These are phyloP conservation scores for Platysteira castanea DNA, from an alignment of 2,113 vertebrate genomes.

Conservation along the genomic window DNA sequence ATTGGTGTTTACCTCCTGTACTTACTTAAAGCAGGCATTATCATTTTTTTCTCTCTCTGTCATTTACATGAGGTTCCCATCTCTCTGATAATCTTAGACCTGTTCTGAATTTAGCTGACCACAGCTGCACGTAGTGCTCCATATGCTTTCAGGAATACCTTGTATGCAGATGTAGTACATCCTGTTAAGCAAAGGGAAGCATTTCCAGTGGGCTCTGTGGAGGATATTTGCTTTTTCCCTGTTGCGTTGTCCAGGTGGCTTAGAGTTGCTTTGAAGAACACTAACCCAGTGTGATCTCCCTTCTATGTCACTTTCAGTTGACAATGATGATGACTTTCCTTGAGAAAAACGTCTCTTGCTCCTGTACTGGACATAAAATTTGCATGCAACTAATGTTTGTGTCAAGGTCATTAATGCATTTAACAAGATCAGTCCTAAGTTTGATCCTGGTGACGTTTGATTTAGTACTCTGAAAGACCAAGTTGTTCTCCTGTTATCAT, in stretches of 20 bases:
- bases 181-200: not conserved
- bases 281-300: not conserved
- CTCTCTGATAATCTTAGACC: not conserved
- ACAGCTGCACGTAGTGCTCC: not conserved
- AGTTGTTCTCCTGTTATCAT: not conserved
- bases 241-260: not conserved
- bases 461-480: not conserved
- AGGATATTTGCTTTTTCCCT: not conserved
- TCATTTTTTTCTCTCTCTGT: not conserved
- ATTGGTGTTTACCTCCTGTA: not conserved
- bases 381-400: not conserved
- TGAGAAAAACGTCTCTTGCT: not conserved
- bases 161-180: not conserved
- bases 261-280: not conserved
- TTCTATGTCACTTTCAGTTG: not conserved
- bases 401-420: not conserved
- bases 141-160: not conserved
- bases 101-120: not conserved
- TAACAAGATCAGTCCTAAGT: not conserved
- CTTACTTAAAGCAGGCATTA: not conserved
- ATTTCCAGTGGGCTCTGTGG: not conserved
- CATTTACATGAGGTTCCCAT: not conserved
- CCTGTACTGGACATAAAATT: not conserved
- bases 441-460: not conserved
- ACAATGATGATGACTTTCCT: not conserved